These are phyloP conservation scores for Brassicogethes aeneus DNA, from an alignment of 2,888 invertebrate species.

Conservation along the genomic window DNA sequence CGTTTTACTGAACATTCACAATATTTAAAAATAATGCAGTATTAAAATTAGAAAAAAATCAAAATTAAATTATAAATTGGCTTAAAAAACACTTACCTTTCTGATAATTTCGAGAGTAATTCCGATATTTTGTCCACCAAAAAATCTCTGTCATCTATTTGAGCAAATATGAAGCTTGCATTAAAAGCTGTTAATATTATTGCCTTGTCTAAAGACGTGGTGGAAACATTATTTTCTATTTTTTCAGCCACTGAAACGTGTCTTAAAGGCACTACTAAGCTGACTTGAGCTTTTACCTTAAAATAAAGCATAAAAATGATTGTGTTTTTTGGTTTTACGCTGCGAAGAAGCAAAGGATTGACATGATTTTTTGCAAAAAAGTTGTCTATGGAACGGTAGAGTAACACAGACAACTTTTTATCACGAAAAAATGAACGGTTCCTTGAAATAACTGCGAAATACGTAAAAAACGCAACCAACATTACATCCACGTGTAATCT, in stretches of 20 bases:
- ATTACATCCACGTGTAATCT: too few relatives aligned
- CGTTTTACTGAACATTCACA: too few relatives aligned
- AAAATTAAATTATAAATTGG: background rate
- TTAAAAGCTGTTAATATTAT: conserved; percentile 76
- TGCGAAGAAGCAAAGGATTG: too few relatives aligned
- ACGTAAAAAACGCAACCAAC: too few relatives aligned
- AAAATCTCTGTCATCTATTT: conserved; percentile 81
- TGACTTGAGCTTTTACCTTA: conserved; percentile 71
- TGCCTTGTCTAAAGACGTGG: conserved; percentile 52
- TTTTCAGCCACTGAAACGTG: conserved; percentile 71
- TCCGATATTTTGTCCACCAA: conserved; percentile 85
- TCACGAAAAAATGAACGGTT: too few relatives aligned
- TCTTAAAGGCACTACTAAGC: conserved; percentile 80
- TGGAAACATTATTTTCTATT: conserved; percentile 59
- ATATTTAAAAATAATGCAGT: too few relatives aligned
- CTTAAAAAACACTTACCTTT: background rate
- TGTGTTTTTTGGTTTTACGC: too few relatives aligned
- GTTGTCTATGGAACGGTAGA: too few relatives aligned
- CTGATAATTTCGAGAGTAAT: conserved; percentile 59
- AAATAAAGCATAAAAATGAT: too few relatives aligned
- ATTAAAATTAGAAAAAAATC: too few relatives aligned
- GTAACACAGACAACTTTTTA: background rate
- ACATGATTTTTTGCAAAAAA: too few relatives aligned
- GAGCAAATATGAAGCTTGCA: conserved; percentile 80
- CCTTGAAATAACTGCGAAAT: too few relatives aligned